These are phyloP conservation scores for Tetramorium alpestre DNA, from an alignment of 1,140 invertebrate species.

Conservation along the genomic window DNA sequence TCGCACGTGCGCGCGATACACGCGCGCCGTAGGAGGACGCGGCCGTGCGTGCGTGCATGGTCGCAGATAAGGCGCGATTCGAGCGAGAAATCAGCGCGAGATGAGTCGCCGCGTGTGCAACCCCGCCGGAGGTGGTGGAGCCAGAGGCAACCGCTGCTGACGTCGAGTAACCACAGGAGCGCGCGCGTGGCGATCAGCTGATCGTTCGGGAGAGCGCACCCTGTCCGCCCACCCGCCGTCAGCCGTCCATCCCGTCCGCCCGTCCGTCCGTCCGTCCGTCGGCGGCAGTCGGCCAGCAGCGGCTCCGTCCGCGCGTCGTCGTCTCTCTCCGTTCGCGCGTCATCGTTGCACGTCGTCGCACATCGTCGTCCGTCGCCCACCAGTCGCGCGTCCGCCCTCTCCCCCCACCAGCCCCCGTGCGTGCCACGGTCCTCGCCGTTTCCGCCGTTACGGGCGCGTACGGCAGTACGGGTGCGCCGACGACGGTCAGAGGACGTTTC, in stretches of 20 bases:
- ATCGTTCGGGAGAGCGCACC: conserved; percentile 67
- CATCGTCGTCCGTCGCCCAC: conserved; percentile 30
- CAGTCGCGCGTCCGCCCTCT: conserved; percentile 1
- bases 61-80: background rate
- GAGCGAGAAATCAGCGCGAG: conserved; percentile 11
- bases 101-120: conserved; percentile 58
- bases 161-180: conserved; percentile 63
- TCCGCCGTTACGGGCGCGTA: background rate
- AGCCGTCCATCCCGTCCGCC: conserved; percentile 33
- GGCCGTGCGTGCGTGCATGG: background rate
- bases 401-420: too few species aligned
- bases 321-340: conserved; percentile 15
- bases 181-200: conserved; percentile 84
- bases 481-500: conserved; percentile 33
- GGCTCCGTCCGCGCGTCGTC: conserved; percentile 38
- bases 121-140: conserved; percentile 11
- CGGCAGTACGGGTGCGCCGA: conserved; percentile 33
- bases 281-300: conserved; percentile 51
- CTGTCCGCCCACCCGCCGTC: conserved; percentile 41
- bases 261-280: conserved; percentile 44
- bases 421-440: background rate
- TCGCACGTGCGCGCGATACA: conserved; percentile 38
- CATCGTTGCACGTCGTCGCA: conserved; percentile 40
- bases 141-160: conserved; percentile 49
- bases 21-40: background rate